These are phyloP conservation scores for Promerops cafer DNA, from an alignment of 2,113 vertebrate species.

Conservation along the genomic window DNA sequence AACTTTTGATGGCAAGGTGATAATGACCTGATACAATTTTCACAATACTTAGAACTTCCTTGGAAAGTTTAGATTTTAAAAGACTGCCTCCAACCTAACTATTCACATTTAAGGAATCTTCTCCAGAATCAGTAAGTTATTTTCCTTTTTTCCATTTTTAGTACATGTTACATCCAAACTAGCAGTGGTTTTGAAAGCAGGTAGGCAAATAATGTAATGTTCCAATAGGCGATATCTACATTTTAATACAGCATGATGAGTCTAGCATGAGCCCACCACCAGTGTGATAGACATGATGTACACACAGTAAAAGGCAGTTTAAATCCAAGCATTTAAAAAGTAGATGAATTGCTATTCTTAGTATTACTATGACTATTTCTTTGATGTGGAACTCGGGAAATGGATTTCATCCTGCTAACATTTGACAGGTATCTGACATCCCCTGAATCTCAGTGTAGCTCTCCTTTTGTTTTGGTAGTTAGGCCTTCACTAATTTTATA, in stretches of 20 bases:
- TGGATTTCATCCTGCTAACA: neutral
- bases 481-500: neutral
- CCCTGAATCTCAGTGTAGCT: neutral
- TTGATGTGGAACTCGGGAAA: neutral
- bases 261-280: neutral
- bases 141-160: neutral
- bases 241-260: neutral
- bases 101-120: neutral
- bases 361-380: neutral
- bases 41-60: neutral
- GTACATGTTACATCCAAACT: neutral
- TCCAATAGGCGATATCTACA: neutral
- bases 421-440: neutral
- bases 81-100: neutral
- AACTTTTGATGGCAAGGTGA: neutral
- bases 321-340: neutral
- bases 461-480: neutral
- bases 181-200: neutral
- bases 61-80: neutral
- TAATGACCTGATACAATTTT: neutral
- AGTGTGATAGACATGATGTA: neutral
- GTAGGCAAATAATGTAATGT: neutral
- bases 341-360: neutral
- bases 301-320: neutral
- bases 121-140: neutral